These are phyloP conservation scores for Tonatia bakeri DNA, from an alignment of 2,113 vertebrate species.

Conservation along the genomic window DNA sequence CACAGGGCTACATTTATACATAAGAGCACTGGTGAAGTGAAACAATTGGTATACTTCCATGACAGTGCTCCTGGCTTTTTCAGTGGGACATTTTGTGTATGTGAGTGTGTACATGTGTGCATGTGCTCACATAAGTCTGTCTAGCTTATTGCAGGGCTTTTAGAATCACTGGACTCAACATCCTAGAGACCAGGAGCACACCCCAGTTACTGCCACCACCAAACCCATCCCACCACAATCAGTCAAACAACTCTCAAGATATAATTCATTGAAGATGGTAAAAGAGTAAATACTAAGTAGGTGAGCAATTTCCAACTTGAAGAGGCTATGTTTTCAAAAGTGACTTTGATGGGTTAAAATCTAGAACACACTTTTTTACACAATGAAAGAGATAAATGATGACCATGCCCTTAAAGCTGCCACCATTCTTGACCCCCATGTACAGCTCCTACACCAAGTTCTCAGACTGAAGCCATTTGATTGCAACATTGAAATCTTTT, in stretches of 20 bases:
- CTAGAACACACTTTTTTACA: not conserved
- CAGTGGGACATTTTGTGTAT: not conserved
- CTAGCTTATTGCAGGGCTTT: not conserved
- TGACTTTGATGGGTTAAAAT: not conserved
- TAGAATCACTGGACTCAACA: not conserved
- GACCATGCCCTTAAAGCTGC: not conserved
- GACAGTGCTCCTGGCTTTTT: not conserved
- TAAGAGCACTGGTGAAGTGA: not conserved
- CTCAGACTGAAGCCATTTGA: not conserved
- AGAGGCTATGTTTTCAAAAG: not conserved
- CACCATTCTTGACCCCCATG: not conserved
- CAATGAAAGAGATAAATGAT: not conserved
- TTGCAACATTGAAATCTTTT: not conserved
- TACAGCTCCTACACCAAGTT: not conserved
- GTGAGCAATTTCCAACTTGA: not conserved
- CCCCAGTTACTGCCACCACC: not conserved
- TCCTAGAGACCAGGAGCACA: not conserved
- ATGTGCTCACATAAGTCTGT: not conserved
- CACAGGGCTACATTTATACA: not conserved
- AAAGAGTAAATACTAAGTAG: not conserved
- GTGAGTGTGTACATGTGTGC: too few relatives aligned
- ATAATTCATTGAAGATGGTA: not conserved
- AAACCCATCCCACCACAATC: not conserved
- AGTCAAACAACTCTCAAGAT: not conserved
- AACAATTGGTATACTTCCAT: not conserved